Evolutionary conservation across 2,888 invertebrate species (phyloP).

Genomic region (Smittia sp.): DNA sequence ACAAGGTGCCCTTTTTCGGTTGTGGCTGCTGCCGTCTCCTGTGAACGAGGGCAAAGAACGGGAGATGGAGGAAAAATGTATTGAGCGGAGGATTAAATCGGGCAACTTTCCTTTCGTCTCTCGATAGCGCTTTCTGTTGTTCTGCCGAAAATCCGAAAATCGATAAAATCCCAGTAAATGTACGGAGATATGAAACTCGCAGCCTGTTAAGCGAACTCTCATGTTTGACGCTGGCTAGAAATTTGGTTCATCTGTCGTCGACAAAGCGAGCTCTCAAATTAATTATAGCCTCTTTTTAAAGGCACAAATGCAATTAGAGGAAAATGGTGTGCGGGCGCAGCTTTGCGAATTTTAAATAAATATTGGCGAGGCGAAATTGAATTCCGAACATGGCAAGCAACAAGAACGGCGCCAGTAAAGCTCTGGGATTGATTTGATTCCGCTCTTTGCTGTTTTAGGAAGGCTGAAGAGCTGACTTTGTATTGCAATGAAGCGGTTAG

Average conservation of each 20-base stretch:
- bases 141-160: constrained; percentile 12
- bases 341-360: not conserved
- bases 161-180: constrained; percentile 25
- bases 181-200: not conserved
- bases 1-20: constrained; percentile 29
- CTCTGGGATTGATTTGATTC: too few relatives aligned
- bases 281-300: too few relatives aligned
- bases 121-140: not conserved
- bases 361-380: too few relatives aligned
- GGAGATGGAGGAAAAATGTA: constrained; percentile 18
- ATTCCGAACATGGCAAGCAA: too few relatives aligned
- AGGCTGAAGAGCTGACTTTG: too few relatives aligned
- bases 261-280: too few relatives aligned
- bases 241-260: too few relatives aligned
- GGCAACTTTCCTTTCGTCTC: constrained; percentile 7
- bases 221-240: too few relatives aligned
- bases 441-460: too few relatives aligned
- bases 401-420: too few relatives aligned
- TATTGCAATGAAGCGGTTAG: too few relatives aligned
- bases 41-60: not conserved
- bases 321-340: not conserved
- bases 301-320: not conserved
- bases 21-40: not conserved
- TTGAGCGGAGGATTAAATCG: constrained; percentile 16
- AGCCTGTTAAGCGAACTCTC: too few relatives aligned